Evolutionary conservation across 2,888 invertebrate genomes (phyloP).

Genomic region (Copidosoma aretas): DNA sequence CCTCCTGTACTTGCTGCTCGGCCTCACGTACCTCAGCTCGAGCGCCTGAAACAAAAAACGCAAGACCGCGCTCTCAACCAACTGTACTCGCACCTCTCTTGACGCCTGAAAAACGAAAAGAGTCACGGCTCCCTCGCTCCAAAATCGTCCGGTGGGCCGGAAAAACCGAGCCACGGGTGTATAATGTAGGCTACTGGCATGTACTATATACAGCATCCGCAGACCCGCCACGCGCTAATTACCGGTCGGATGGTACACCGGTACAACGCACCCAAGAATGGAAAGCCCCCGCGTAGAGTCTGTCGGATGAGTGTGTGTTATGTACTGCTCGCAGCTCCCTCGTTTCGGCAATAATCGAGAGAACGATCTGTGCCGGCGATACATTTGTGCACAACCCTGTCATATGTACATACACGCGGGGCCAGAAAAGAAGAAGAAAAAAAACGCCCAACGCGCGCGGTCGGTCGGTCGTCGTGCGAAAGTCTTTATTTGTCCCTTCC

Average conservation of each 20-base stretch:
- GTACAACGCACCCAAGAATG: too few species aligned
- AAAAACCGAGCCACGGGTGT: slow-evolving; percentile 20
- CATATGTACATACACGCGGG: not conserved
- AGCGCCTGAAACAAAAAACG: slow-evolving; percentile 50
- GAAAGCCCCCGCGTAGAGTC: too few species aligned
- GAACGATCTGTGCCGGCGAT: slow-evolving; percentile 38
- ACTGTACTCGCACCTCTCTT: too few species aligned
- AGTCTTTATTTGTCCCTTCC: not conserved
- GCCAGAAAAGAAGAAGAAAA: not conserved
- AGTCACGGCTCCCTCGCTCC: slow-evolving; percentile 9
- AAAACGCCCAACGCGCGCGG: not conserved
- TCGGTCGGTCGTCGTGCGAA: not conserved
- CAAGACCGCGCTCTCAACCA: not conserved
- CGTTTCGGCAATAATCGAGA: not conserved
- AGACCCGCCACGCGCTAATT: slow-evolving; percentile 55
- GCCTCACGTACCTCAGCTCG: slow-evolving; percentile 53
- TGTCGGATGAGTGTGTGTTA: too few species aligned
- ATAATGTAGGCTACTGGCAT: slow-evolving; percentile 25
- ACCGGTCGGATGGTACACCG: slow-evolving; percentile 43
- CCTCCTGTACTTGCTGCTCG: slow-evolving; percentile 45
- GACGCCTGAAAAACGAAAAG: not conserved
- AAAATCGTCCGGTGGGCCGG: slow-evolving; percentile 20
- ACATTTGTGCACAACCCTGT: slow-evolving; percentile 2
- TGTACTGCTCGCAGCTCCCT: too few species aligned
- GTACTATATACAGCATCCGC: too few species aligned